Base-by-base conservation (phyloP, 1,140 invertebrate genomes). In the Idris sp. region DNA sequence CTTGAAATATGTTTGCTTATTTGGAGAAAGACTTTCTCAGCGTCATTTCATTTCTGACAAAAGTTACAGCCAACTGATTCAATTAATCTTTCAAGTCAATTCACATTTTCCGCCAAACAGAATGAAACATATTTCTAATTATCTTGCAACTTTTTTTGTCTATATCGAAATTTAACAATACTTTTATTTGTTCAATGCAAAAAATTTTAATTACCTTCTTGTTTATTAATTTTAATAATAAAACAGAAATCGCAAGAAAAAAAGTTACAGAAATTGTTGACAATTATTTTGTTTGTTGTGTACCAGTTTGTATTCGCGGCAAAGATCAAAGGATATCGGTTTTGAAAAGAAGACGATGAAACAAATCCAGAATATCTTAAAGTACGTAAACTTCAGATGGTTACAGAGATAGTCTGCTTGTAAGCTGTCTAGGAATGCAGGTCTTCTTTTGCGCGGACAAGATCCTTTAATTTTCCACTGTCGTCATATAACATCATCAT, bases 391-490 rank as follows among this genome's bases (percentile, higher is more conserved):
- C 71, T 76, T 62, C 9, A 35, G 80, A 82, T 80, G 80, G 79
- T 65, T 67, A 74, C 62, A 31, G 22, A 74, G 80, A 83, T 80
- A 83, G 76, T 67, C 49, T 71, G 68, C 54, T 49, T 73, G 77
- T 84, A 86, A 84, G 83, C 83, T 72, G 79, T 83, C 79, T 83
- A 83, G 81, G 84, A 86, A 86, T 86, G 84, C 59, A 64, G 64
- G 59, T 36, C 64, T 36, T 53, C 54, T n/a, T 53, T 59, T 59
- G 25, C 54, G 16, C 14, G 35, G 38, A 65, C 46, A 38, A 61
- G 61, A 56, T 15, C 54, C 49, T n/a, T n/a, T n/a, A n/a, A n/a
- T n/a, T n/a, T n/a, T n/a, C n/a, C n/a, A n/a, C n/a, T n/a, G n/a
- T n/a, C n/a, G n/a, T n/a, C n/a, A n/a, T n/a, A n/a, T n/a, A n/a